Percentiles rank a stretch among this genome's conserved stretches.
phyloP scores from a whole-genome alignment of 2,888 invertebrate species.

The Frankliniella intonsa region DNA sequence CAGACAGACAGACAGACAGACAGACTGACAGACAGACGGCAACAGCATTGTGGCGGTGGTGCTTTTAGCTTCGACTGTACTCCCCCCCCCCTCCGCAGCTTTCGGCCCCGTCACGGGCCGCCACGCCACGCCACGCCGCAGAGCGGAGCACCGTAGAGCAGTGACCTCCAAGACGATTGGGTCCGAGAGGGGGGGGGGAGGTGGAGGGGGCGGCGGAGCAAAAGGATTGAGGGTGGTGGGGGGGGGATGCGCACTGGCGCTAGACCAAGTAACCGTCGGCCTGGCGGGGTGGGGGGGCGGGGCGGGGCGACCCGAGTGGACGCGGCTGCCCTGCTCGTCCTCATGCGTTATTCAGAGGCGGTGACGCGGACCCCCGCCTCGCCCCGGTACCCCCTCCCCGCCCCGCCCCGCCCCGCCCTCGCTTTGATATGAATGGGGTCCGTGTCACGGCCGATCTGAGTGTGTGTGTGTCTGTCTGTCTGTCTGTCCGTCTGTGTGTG shows the following conservation, averaged over 20 bases:
- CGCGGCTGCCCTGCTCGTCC: too few relatives aligned
- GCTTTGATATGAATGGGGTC: neutral
- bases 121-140: neutral
- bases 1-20: too few relatives aligned
- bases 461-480: slow-evolving; percentile 47
- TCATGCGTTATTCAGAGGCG: neutral
- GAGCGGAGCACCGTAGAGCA: neutral
- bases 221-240: neutral
- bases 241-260: neutral
- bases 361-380: slow-evolving; percentile 27
- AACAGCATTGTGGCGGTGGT: too few relatives aligned
- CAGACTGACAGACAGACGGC: too few relatives aligned
- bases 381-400: slow-evolving; percentile 47
- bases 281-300: neutral
- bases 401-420: slow-evolving; percentile 38
- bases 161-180: neutral
- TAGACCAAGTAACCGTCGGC: neutral
- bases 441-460: neutral
- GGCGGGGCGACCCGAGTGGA: slow-evolving; percentile 30
- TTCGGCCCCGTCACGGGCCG: too few relatives aligned
- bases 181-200: neutral
- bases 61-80: too few relatives aligned
- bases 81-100: too few relatives aligned
- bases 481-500: slow-evolving; percentile 45
- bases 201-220: neutral